These are phyloP conservation scores for Pipistrellus kuhlii DNA, from an alignment of 2,797 vertebrate genomes.

Conservation along the genomic window DNA sequence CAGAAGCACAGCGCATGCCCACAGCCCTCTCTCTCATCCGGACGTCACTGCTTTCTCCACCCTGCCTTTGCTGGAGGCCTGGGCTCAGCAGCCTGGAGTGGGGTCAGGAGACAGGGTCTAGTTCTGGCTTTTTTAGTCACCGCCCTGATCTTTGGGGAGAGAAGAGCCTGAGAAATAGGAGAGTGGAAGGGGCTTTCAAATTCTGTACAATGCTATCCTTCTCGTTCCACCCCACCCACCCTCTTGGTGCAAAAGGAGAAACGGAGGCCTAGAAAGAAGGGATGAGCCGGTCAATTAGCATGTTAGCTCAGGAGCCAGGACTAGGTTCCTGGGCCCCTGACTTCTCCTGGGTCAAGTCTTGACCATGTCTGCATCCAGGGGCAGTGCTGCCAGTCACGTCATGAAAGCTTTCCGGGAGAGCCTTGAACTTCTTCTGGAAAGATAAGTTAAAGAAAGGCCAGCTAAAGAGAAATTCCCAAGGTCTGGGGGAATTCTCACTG, in stretches of 20 bases:
- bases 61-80: neutral
- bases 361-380: neutral
- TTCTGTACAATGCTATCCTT: neutral
- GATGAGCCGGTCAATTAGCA: neutral
- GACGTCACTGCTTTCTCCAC: neutral
- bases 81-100: neutral
- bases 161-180: neutral
- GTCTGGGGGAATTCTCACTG: neutral
- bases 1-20: neutral
- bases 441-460: neutral
- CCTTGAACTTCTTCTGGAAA: conserved; percentile 1
- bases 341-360: neutral
- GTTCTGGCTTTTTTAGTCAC: neutral
- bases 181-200: neutral
- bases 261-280: neutral
- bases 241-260: neutral
- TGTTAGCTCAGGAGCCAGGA: neutral
- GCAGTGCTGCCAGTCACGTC: neutral
- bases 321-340: neutral
- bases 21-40: neutral
- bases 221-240: neutral
- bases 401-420: neutral
- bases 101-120: neutral
- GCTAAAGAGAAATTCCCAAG: neutral
- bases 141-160: neutral